These are phyloP conservation scores for Piliocolobus tephrosceles DNA, from an alignment of 2,113 vertebrate species.

Conservation along the genomic window DNA sequence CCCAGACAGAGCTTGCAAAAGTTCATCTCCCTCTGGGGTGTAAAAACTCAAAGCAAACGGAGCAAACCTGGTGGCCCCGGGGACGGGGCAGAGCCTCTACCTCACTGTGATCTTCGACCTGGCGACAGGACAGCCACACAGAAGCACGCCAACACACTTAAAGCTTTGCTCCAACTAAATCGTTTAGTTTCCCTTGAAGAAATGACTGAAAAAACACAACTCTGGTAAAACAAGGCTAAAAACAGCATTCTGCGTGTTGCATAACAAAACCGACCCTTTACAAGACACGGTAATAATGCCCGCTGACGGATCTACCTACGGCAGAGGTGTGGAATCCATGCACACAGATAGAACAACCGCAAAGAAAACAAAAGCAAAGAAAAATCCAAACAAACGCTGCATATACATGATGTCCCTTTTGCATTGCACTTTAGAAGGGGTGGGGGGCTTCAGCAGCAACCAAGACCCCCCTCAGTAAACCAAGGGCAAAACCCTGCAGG, in stretches of 20 bases:
- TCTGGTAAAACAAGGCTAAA: slow-evolving; percentile 86
- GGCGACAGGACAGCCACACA: slow-evolving; percentile 51
- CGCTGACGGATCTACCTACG: slow-evolving; percentile 91
- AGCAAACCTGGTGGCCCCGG: rapidly evolving
- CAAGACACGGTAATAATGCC: slow-evolving; percentile 95
- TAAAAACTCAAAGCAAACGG: neutral
- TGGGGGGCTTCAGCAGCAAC: slow-evolving; percentile 51
- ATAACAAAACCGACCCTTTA: slow-evolving; percentile 88
- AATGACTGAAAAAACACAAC: slow-evolving; percentile 80
- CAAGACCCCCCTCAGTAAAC: slow-evolving; percentile 69
- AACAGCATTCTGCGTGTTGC: slow-evolving; percentile 87
- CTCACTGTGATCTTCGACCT: slow-evolving; percentile 44
- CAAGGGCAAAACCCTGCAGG: slow-evolving; percentile 67
- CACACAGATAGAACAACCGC: slow-evolving; percentile 87
- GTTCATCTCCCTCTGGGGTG: neutral
- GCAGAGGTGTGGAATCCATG: slow-evolving; percentile 92
- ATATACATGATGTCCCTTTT: slow-evolving; percentile 89
- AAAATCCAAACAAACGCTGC: slow-evolving; percentile 80
- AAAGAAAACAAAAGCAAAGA: slow-evolving; percentile 87
- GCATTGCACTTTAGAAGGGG: slow-evolving; percentile 87
- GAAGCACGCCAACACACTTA: slow-evolving; percentile 69
- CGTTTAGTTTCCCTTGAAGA: slow-evolving; percentile 84
- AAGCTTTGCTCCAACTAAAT: slow-evolving; percentile 64
- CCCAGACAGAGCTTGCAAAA: neutral
- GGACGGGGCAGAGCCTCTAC: neutral